Base-by-base conservation (phyloP, 1,140 invertebrate genomes). In the Teleogryllus occipitalis region DNA sequence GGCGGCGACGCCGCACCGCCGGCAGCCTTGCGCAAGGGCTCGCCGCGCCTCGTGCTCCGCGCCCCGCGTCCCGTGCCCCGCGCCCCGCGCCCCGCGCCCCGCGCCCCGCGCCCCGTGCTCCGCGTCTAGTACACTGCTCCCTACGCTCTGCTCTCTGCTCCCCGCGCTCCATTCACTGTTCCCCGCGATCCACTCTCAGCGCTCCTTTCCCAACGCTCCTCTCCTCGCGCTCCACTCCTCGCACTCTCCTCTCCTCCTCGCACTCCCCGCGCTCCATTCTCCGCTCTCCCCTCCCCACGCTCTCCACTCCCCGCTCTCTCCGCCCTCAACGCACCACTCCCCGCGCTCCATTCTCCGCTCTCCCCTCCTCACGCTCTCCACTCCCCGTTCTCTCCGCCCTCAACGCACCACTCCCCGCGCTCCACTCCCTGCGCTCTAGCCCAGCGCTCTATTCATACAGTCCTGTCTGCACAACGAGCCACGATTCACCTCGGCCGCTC, bases 11-110 rank as follows among this genome's bases (percentile, higher is more conserved):
- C 27, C 27, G 27, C 27, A 39, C 27, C 27, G 27, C 27, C 27
- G 27, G 1, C 27, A 39, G 27, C 27, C 27, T 39, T 39, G 27
- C 27, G 27, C 27, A 39, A 39, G 27, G 27, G 27, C 27, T 5
- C 27, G 27, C 27, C 27, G 27, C 27, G 27, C 27, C 27, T 1
- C 27, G 27, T 39, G 27, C 27, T 39, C 27, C 27, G 5, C 27
- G 27, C 27, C 27, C 5, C 27, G 27, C 5, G 27, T 8, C 46
- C 77, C 65, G 79, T 78, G 49, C 2, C 72, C 80, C 54, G 75
- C 46, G 54, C 77, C 54, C 76, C 47, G 75, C 75, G 73, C 77
- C 74, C 77, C 75, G 73, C 74, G 65, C 78, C 80, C 78, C 80
- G 77, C 76, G 39, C 75, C 65, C 78, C 39, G 5, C 27, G 27